A percentile compares a stretch with the other conserved stretches of the same genome.
Conservation (phyloP, 2,113 vertebrate genomes). For the Eudyptes chrysolophus region DNA sequence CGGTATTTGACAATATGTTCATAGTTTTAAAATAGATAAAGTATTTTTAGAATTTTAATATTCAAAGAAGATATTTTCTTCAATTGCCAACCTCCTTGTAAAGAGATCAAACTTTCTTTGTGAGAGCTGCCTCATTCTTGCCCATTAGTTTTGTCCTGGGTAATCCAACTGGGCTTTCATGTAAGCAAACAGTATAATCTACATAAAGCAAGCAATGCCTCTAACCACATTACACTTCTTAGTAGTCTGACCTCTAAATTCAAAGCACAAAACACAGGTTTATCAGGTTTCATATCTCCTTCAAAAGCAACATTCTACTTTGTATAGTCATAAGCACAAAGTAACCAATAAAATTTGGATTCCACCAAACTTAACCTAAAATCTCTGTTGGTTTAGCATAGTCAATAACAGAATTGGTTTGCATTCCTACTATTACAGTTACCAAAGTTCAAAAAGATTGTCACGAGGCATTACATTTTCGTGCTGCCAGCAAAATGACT, state of each 20-base stretch:
- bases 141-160: not conserved
- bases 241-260: not conserved
- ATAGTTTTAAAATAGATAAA: not conserved
- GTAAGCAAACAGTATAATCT: constrained; percentile 15
- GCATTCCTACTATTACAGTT: not conserved
- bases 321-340: not conserved
- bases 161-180: not conserved
- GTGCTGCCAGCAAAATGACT: not conserved
- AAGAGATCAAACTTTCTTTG: not conserved
- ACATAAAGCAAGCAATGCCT: not conserved
- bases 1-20: not conserved
- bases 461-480: not conserved
- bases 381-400: not conserved
- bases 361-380: not conserved
- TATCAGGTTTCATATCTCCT: not conserved
- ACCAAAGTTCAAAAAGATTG: not conserved
- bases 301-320: not conserved
- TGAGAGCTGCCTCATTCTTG: not conserved
- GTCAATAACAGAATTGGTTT: not conserved
- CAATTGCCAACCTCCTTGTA: not conserved
- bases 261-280: not conserved
- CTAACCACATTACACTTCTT: not conserved
- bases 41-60: not conserved
- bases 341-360: not conserved
- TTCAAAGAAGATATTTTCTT: not conserved